A percentile compares a stretch with the other conserved stretches of the same genome.
phyloP scores from a whole-genome alignment of 2,888 invertebrate species.

The Oscheius sp. region DNA sequence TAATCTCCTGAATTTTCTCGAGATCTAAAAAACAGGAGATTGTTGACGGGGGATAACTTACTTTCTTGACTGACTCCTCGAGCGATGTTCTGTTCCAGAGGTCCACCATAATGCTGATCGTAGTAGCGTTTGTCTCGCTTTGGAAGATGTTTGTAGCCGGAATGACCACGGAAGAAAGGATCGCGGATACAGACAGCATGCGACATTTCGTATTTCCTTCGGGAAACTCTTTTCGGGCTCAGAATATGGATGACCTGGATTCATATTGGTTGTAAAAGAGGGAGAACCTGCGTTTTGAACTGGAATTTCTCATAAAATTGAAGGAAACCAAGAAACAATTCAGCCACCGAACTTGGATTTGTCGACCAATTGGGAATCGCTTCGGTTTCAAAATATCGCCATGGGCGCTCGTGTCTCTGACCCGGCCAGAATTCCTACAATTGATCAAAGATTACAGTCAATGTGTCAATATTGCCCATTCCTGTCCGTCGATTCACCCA shows the following conservation, averaged over 20 bases:
- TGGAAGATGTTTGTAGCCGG: background rate
- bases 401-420: background rate
- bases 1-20: background rate
- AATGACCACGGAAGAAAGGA: background rate
- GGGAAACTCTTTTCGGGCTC: background rate
- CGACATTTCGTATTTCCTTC: background rate
- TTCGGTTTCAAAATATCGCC: background rate
- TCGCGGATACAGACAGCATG: background rate
- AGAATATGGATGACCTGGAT: background rate
- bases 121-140: background rate
- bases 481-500: no score
- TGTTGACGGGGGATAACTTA: background rate
- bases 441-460: no score
- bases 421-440: background rate
- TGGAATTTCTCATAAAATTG: background rate
- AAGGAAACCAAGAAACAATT: constrained; percentile 4
- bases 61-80: background rate
- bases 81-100: background rate
- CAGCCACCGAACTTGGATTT: background rate
- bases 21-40: background rate
- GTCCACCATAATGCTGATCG: background rate
- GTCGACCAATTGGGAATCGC: background rate
- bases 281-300: background rate
- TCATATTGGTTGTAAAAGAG: no score
- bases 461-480: no score